A percentile compares a stretch with the other conserved stretches of the same genome.
Conservation (phyloP, 2,888 invertebrate genomes). For the Apodemia hepburni region DNA sequence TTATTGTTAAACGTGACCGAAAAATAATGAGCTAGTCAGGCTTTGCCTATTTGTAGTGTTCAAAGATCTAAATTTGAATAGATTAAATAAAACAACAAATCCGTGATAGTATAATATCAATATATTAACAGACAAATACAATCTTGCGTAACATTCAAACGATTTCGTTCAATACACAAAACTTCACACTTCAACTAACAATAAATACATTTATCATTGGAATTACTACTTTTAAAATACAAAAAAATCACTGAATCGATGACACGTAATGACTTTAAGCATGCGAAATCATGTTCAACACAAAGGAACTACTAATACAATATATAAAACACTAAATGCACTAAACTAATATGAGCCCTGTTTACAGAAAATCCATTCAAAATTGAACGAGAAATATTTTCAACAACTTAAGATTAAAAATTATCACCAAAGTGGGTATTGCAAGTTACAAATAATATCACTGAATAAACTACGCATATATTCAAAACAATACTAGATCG, state of each 20-base stretch:
- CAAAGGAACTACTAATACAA: constrained; percentile 46
- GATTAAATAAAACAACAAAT: constrained; percentile 40
- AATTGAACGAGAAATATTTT: constrained; percentile 23
- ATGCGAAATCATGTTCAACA: constrained; percentile 46
- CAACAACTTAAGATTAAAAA: constrained; percentile 21
- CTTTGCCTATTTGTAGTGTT: neutral
- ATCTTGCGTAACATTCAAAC: constrained; percentile 64
- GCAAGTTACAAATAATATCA: constrained; percentile 28
- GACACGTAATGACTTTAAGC: constrained; percentile 65
- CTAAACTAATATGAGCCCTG: constrained; percentile 33
- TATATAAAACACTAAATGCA: constrained; percentile 24
- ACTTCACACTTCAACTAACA: constrained; percentile 59
- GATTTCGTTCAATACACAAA: constrained; percentile 50
- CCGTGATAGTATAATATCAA: constrained; percentile 61
- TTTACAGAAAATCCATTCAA: constrained; percentile 26
- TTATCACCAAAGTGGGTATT: constrained; percentile 23
- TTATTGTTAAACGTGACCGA: neutral
- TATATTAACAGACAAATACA: constrained; percentile 74
- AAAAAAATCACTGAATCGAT: constrained; percentile 45
- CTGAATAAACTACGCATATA: constrained; percentile 12
- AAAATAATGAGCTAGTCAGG: neutral
- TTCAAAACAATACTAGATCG: constrained; percentile 18
- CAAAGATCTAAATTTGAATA: neutral
- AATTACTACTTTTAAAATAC: constrained; percentile 48
- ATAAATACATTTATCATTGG: constrained; percentile 71